Base-by-base conservation (phyloP, 1,140 invertebrate genomes). In the Himalopsyche phryganea region DNA sequence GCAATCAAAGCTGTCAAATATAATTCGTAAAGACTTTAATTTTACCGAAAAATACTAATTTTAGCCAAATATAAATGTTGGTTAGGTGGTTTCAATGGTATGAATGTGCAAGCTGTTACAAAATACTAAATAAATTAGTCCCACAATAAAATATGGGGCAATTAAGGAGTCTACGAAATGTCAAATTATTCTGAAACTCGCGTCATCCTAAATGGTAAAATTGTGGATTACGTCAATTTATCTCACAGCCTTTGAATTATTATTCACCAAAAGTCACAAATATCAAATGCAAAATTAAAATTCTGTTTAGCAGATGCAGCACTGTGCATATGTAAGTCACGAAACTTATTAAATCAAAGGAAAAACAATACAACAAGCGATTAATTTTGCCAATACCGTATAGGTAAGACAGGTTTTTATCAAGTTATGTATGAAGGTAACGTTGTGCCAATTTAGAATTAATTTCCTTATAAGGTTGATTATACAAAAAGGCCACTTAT, bases 301-400 rank as follows among this genome's bases (percentile, higher is more conserved):
- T 41, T 48, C 13, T 47, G 46, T 55, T 33, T 23, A 36, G 45
- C 23, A 57, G 47, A 57, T 57, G 54, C 54, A 50, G 33, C 54
- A 45, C 14, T 50, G 54, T 57, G 54, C 54, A 45, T 57, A 48
- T 45, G 53, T 53, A 44, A 44, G 50, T 56, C 18, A 56, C 42
- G 35, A 48, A 28, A 49, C 38, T 40, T n/a, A 33, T 48, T 51
- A 44, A 35, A 41, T 54, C 44, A 51, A 40, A 40, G 4, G 38
- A 40, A 51, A 53, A 45, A 19, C 23, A 23, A 35, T 44, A 53
- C 36, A 53, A 44, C 50, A 41, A 53, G 50, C 50, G 44, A 33
- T 53, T 45, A 1, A 53, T 32, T n/a, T 33, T 10, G 41, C 44
- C 28, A 32, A 32, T 18, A 53, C 50, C 46, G 23, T 40, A 33